Conservation (phyloP, 37 sponge, comb jelly and placozoan species). For the Oscarella lobularis region DNA sequence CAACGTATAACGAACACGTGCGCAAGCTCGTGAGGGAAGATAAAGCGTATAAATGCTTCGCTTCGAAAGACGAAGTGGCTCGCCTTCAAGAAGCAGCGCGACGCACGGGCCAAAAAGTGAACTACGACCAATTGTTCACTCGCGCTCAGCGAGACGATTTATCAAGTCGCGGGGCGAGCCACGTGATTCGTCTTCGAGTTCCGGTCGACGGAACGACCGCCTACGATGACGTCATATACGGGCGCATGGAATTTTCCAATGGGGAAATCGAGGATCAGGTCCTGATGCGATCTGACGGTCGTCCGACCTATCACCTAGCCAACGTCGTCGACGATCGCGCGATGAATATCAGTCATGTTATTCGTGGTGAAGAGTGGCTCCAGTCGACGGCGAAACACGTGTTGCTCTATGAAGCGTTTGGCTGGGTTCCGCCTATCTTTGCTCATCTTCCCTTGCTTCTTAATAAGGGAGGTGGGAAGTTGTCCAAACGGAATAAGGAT, state of each 20-base stretch:
- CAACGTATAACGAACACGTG: neutral
- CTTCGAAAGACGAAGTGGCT: neutral
- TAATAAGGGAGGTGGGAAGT: neutral
- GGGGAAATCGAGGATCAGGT: slow-evolving; percentile 18
- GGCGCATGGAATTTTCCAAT: slow-evolving; percentile 9
- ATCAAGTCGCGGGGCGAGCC: neutral
- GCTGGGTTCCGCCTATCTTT: slow-evolving; percentile 58
- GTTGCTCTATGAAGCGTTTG: slow-evolving; percentile 41
- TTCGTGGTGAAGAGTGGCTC: slow-evolving; percentile 85
- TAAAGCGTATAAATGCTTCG: neutral
- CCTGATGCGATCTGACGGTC: slow-evolving; percentile 64
- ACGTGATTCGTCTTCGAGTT: neutral
- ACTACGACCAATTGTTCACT: neutral
- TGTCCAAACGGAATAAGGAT: neutral
- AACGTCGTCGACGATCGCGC: slow-evolving; percentile 81
- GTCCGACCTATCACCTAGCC: slow-evolving; percentile 85
- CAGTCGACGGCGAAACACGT: slow-evolving; percentile 68
- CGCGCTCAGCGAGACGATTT: neutral
- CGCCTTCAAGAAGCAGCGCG: neutral
- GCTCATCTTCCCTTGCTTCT: slow-evolving; percentile 70
- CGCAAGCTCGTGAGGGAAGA: neutral
- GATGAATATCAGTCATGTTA: slow-evolving; percentile 75
- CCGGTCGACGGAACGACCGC: neutral
- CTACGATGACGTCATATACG: slow-evolving; percentile 12
- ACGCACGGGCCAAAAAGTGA: neutral